Conservation (phyloP, 23 tunicate species). For the Ascidia mentula region DNA sequence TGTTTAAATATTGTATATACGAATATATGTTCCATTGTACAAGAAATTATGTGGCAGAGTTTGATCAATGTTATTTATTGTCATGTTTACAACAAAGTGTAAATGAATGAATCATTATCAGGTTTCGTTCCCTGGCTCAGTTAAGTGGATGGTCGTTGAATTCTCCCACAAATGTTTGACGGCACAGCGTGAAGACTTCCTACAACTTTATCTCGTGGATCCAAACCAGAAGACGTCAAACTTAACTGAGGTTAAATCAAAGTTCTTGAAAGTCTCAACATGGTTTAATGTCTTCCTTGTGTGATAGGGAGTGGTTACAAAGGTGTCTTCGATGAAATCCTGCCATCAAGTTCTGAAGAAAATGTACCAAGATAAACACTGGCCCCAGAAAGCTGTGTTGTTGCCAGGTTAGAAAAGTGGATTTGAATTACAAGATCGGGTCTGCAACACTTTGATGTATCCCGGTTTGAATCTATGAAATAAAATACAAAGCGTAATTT, state of each 20-base stretch:
- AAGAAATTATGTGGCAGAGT: no score
- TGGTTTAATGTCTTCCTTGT: neutral
- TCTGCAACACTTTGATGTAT: no score
- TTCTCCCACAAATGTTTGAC: slow-evolving; percentile 53
- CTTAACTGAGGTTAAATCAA: neutral
- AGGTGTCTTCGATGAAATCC: neutral
- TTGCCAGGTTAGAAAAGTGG: slow-evolving; percentile 83
- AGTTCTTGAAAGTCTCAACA: neutral
- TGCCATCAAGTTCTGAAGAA: slow-evolving; percentile 41
- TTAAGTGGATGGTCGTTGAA: slow-evolving; percentile 59
- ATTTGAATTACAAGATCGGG: no score
- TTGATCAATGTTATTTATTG: no score
- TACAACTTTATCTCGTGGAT: slow-evolving; percentile 35
- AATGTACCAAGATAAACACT: slow-evolving; percentile 63
- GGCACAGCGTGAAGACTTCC: slow-evolving; percentile 60
- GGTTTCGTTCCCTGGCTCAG: slow-evolving; percentile 63
- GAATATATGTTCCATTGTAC: no score
- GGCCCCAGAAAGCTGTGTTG: slow-evolving; percentile 59
- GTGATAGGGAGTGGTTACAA: neutral
- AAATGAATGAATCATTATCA: no score
- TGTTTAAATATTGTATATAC: no score
- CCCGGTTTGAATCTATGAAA: no score
- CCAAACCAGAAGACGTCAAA: neutral
- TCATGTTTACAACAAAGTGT: no score
- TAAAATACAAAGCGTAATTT: neutral